Percentiles rank a stretch among this genome's conserved stretches.
Conservation (phyloP, 2,888 invertebrate species). For the Phaonia tiefii region DNA sequence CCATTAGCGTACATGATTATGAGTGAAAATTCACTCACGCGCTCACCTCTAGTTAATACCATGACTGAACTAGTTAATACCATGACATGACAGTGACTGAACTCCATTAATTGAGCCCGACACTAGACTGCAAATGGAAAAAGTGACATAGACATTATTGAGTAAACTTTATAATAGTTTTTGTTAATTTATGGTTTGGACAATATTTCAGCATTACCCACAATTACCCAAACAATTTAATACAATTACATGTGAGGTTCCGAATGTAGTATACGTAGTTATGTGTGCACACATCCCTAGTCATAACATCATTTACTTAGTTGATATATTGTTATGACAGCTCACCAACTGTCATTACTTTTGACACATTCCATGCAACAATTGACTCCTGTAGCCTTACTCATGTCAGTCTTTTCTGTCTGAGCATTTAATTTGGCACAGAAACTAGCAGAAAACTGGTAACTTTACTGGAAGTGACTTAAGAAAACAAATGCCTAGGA, state of each 20-base stretch:
- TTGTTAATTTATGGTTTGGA: conserved; percentile 57
- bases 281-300: conserved; percentile 34
- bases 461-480: conserved; percentile 40
- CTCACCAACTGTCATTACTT: conserved; percentile 76
- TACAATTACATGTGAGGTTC: background rate
- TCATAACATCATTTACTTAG: conserved; percentile 66
- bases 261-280: background rate
- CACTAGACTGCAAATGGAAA: too few species aligned
- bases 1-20: too few species aligned
- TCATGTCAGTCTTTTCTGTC: conserved; percentile 18
- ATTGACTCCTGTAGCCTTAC: conserved; percentile 7
- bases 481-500: too few species aligned
- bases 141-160: conserved; percentile 20
- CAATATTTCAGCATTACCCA: conserved; percentile 47
- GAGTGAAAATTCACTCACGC: too few species aligned
- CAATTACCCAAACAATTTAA: conserved; percentile 37
- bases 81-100: too few species aligned
- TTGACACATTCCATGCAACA: conserved; percentile 60
- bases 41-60: too few species aligned
- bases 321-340: conserved; percentile 79
- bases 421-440: conserved; percentile 10
- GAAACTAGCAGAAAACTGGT: conserved; percentile 34
- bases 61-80: too few species aligned
- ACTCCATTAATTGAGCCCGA: too few species aligned
- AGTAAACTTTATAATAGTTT: conserved; percentile 50